Evolutionary conservation across 2,797 vertebrate species (phyloP).

Genomic region (Neostethus bicornis): DNA sequence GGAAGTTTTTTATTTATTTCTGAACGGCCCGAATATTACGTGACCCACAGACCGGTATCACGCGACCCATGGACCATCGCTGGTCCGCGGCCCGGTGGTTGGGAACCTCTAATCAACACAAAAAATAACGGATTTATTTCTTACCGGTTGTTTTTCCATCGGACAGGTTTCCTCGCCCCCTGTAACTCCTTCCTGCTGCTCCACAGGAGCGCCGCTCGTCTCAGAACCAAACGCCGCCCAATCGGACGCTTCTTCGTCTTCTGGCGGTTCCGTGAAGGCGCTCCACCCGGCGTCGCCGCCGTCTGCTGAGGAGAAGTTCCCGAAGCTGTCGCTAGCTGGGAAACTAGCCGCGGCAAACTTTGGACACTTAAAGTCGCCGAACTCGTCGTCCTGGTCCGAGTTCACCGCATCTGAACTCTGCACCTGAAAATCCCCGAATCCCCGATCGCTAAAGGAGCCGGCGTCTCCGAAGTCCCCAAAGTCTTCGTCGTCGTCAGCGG

Average conservation of each 20-base stretch:
- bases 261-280: constrained; percentile 80
- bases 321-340: constrained; percentile 88
- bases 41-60: too few species aligned
- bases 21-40: too few species aligned
- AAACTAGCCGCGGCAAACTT: constrained; percentile 63
- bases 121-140: background rate
- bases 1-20: too few species aligned
- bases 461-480: constrained; percentile 82
- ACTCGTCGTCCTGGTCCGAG: constrained; percentile 66
- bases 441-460: constrained; percentile 43
- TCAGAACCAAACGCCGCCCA: constrained; percentile 91
- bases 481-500: constrained; percentile 70
- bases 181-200: constrained; percentile 67
- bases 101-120: too few species aligned
- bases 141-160: constrained; percentile 62
- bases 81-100: too few species aligned
- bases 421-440: constrained; percentile 69
- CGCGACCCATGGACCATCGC: too few species aligned
- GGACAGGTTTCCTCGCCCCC: constrained; percentile 58
- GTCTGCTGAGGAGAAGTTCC: constrained; percentile 87
- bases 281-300: constrained; percentile 80
- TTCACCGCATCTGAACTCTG: background rate
- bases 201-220: constrained; percentile 63
- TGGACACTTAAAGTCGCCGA: constrained; percentile 85
- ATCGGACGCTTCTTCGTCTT: constrained; percentile 73